Conservation (phyloP, 2,888 invertebrate genomes). For the Athrips mouffetella region DNA sequence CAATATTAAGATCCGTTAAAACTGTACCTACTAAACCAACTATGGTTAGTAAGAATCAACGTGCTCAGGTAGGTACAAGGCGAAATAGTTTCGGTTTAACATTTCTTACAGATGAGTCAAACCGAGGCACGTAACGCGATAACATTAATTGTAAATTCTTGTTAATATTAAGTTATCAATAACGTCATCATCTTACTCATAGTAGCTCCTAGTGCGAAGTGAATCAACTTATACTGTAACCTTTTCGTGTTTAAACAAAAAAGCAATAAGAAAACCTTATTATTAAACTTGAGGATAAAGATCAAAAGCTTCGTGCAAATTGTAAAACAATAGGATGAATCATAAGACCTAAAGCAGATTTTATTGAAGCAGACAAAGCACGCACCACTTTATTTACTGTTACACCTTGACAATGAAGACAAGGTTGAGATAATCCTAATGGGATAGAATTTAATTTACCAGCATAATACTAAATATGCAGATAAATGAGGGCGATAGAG, state of each 20-base stretch:
- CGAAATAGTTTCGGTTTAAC: too few relatives aligned
- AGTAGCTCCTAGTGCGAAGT: constrained; percentile 8
- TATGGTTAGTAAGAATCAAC: too few relatives aligned
- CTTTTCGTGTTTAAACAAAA: not conserved
- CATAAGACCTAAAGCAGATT: not conserved
- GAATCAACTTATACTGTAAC: constrained; percentile 10
- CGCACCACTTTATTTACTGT: not conserved
- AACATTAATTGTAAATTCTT: constrained; percentile 10
- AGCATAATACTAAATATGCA: not conserved
- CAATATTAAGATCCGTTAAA: too few relatives aligned
- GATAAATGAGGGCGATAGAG: constrained; percentile 14
- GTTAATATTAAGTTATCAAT: constrained; percentile 8
- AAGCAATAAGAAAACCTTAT: not conserved
- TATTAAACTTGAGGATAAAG: not conserved
- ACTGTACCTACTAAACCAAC: too few relatives aligned
- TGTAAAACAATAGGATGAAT: not conserved
- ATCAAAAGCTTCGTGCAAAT: not conserved
- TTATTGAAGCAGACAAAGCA: not conserved
- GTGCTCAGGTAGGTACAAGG: too few relatives aligned
- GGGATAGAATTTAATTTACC: not conserved
- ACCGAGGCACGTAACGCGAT: constrained; percentile 8
- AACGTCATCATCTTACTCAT: constrained; percentile 14
- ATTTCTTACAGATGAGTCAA: constrained; percentile 5
- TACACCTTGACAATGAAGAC: too few relatives aligned
- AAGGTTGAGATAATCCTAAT: not conserved